These are phyloP conservation scores for Coturnix japonica DNA, from an alignment of 2,113 vertebrate species.

Conservation along the genomic window DNA sequence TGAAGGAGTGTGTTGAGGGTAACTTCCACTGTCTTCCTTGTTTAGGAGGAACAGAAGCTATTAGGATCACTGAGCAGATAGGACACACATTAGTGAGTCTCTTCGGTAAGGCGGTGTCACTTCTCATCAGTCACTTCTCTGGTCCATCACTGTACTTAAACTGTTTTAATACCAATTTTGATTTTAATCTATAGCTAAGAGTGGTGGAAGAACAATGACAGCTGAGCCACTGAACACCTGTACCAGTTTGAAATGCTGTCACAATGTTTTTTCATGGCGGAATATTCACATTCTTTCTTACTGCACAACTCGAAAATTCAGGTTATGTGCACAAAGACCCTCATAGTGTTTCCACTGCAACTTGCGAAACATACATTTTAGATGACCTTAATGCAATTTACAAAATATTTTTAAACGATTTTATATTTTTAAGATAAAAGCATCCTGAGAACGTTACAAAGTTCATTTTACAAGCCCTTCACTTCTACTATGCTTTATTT, in stretches of 20 bases:
- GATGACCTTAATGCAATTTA: constrained; percentile 80
- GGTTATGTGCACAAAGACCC: constrained; percentile 72
- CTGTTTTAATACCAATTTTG: not conserved
- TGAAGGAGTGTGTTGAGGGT: not conserved
- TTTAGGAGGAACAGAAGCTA: not conserved
- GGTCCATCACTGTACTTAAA: constrained; percentile 66
- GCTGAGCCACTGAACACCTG: constrained; percentile 54
- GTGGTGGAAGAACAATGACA: constrained; percentile 60
- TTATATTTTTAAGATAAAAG: constrained; percentile 79
- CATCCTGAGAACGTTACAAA: constrained; percentile 85
- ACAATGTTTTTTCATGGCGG: constrained; percentile 53
- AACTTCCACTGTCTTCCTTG: not conserved
- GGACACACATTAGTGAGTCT: not conserved
- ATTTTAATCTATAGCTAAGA: constrained; percentile 44
- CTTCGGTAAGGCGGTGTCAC: not conserved
- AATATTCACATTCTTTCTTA: constrained; percentile 69
- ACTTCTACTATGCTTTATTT: constrained; percentile 79
- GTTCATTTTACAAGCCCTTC: constrained; percentile 81
- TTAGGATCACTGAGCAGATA: not conserved
- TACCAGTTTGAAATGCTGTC: constrained; percentile 58
- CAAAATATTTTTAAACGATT: constrained; percentile 78
- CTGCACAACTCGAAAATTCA: constrained; percentile 76
- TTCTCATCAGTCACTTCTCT: constrained; percentile 23
- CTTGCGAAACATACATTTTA: constrained; percentile 74
- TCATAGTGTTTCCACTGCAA: constrained; percentile 71